Evolutionary conservation across 2,113 vertebrate species (phyloP), one percentile per base, ranked within the genome.

Genomic region (Coptodon bakossiorum): DNA sequence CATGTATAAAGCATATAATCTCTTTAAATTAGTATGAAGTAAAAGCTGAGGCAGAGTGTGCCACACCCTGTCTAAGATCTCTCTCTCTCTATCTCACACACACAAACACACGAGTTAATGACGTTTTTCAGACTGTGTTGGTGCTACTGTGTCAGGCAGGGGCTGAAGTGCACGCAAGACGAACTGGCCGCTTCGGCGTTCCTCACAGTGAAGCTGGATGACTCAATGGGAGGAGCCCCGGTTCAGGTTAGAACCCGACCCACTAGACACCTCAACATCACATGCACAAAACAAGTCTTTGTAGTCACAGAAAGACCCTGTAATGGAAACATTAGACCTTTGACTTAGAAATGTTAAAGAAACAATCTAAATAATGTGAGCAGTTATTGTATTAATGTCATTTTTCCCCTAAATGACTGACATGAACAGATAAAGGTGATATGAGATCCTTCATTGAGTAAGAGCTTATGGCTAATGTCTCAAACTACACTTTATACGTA

Each of bases 191-290:
- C 95, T 1, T 97, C 97, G 3, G 97, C 97, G 2, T 95, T 95
- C 80, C 92, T 97, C 91, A 97, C 96, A 6, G 95, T 97, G 24
- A 76, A 92, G 86, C 90, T 97, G 38, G 97, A 97, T 80, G 95
- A 97, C 89, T 96, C 96, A 80, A 96, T 97, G 96, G 94, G 95
- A 81, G 97, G 96, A 87, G 31, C 95, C 19, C 96, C 97, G 2
- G 96, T 97, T 81, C 97, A 97, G 97, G 97, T 96, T 31, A 52
- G 87, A 57, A 36, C 86, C 61, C 11, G 56, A 81, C 17, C 1
- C 12, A 34, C 8, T 3, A 17, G 19, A 56, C 36, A 68, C 8
- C 19, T 57, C 31, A 5, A 56, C 4, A 40, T 24, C 11, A 22
- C 12, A 7, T 63, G 22, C 9, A 53, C 13, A 22, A 24, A 38